phyloP scores from a whole-genome alignment of 2,888 invertebrate species.

The Nasonovia ribisnigri region DNA sequence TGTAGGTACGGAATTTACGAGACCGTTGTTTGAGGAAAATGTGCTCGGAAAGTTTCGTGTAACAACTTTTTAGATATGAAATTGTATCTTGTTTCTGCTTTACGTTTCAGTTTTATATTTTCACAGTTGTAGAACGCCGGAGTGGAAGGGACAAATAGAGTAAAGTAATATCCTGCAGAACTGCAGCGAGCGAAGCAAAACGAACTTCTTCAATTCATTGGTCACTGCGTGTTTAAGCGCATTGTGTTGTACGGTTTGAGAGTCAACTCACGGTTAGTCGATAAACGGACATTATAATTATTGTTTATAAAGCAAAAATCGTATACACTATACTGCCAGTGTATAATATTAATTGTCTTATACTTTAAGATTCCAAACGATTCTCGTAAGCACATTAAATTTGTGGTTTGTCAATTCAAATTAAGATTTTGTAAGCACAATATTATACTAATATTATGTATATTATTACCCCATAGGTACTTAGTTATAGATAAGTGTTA shows the following conservation, averaged over 20 bases:
- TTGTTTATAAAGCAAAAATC: background rate
- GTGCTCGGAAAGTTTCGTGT: background rate
- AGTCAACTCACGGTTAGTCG: background rate
- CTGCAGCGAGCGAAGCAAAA: background rate
- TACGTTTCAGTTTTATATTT: background rate
- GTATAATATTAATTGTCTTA: background rate
- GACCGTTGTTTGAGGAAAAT: background rate
- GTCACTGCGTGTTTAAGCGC: background rate
- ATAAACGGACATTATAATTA: background rate
- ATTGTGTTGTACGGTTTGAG: background rate
- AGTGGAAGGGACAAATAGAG: background rate
- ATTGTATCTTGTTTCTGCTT: background rate
- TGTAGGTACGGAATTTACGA: background rate
- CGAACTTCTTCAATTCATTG: background rate
- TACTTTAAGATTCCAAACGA: background rate
- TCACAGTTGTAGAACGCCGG: background rate
- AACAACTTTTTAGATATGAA: background rate
- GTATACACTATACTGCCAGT: background rate
- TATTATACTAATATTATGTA: background rate
- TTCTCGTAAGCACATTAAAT: background rate
- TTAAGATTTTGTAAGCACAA: background rate
- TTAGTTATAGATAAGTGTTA: background rate
- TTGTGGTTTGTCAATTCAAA: background rate
- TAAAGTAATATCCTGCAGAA: background rate
- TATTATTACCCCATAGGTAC: background rate